A percentile compares a stretch with the other conserved stretches of the same genome.
Evolutionary conservation across 2,797 vertebrate species (phyloP).

Genomic region (Pangasius krempfi): DNA sequence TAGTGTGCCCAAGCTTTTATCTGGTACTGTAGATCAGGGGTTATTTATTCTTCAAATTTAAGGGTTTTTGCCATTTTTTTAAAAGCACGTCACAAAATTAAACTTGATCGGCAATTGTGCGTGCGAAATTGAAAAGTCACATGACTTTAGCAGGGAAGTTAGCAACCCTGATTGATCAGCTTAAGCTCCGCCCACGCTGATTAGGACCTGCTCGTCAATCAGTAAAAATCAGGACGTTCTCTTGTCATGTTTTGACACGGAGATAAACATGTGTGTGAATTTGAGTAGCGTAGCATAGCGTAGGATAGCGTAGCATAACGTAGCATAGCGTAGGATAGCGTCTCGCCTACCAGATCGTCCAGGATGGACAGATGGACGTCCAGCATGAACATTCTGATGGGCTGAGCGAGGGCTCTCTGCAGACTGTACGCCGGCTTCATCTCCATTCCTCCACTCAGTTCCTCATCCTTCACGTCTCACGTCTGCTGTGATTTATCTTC

Average conservation of each 20-base stretch:
- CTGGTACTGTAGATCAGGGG: not conserved
- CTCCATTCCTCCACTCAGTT: slow-evolving; percentile 12
- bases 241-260: not conserved
- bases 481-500: not conserved
- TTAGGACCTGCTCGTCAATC: not conserved
- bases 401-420: slow-evolving; percentile 85
- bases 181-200: not conserved
- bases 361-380: slow-evolving; percentile 84
- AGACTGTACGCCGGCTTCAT: slow-evolving; percentile 87
- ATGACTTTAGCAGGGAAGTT: not conserved
- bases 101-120: not conserved
- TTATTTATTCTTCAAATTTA: not conserved
- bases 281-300: not conserved
- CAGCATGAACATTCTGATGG: slow-evolving; percentile 86
- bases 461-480: not conserved
- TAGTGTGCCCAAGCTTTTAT: not conserved
- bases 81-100: not conserved
- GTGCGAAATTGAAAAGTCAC: not conserved
- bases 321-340: not conserved
- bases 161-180: not conserved
- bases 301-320: not conserved
- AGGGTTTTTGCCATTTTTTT: not conserved
- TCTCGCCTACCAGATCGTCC: slow-evolving; percentile 82
- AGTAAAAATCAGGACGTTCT: not conserved
- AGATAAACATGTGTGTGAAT: not conserved